A percentile compares a stretch with the other conserved stretches of the same genome.
Evolutionary conservation across 2,888 invertebrate genomes (phyloP).

Genomic region (Acanthosepion lycidas): DNA sequence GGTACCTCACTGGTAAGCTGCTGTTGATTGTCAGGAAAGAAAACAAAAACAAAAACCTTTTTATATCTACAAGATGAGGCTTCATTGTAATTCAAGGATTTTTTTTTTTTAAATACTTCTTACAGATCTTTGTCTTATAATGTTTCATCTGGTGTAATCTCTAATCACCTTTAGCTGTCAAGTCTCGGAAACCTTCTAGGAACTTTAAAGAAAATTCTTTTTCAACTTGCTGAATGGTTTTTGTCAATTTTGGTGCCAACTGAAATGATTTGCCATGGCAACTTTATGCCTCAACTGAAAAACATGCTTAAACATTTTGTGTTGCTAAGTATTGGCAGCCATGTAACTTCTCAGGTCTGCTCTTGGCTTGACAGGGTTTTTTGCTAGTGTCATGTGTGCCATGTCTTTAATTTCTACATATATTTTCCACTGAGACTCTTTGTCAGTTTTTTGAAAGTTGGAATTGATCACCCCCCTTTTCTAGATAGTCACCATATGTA

Average conservation of each 20-base stretch:
- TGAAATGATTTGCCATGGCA: neutral
- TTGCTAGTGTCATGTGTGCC: neutral
- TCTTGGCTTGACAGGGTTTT: neutral
- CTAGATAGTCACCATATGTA: neutral
- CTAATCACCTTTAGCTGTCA: neutral
- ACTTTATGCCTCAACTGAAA: neutral
- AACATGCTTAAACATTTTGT: neutral
- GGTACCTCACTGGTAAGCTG: neutral
- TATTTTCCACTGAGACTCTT: neutral
- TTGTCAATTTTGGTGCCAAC: neutral
- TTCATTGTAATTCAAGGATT: neutral
- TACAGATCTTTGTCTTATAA: neutral
- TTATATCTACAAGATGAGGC: neutral
- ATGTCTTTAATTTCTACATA: neutral
- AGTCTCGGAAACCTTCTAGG: neutral
- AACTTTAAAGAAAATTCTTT: neutral
- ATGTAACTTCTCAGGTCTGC: neutral
- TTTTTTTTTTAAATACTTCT: neutral
- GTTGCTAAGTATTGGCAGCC: neutral
- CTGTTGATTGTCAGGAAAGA: neutral
- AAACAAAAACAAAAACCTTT: too few relatives aligned
- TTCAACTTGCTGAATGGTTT: neutral
- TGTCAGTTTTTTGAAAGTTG: neutral
- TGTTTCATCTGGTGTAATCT: neutral
- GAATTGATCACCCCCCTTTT: neutral